Percentiles rank a stretch among this genome's conserved stretches.
Conservation (phyloP, 2,113 vertebrate genomes). For the Helogale parvula region DNA sequence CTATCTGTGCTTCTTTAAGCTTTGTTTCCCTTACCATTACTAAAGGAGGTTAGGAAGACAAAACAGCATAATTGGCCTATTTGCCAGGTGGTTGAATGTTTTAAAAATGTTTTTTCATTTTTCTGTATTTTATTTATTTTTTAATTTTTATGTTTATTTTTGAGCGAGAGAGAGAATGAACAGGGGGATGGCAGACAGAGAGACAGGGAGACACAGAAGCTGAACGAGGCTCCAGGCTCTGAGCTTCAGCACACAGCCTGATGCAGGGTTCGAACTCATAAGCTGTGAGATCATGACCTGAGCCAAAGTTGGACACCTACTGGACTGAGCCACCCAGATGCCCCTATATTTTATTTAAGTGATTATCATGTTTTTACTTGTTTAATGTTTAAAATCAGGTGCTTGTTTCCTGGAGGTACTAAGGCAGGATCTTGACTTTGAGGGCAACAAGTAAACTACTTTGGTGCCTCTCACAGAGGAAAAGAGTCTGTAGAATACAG, state of each 20-base stretch:
- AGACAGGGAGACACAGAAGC: no score
- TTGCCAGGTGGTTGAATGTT: background rate
- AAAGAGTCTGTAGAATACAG: background rate
- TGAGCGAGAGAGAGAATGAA: no score
- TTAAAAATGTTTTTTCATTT: background rate
- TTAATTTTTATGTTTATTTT: no score
- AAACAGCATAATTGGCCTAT: background rate
- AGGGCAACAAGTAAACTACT: background rate
- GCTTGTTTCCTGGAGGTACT: background rate
- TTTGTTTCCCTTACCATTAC: background rate
- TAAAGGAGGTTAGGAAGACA: background rate
- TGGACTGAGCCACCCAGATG: no score
- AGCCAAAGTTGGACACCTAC: no score
- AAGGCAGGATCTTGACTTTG: constrained; percentile 9
- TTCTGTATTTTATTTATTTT: background rate
- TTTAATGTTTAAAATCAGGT: constrained; percentile 16
- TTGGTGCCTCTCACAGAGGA: background rate
- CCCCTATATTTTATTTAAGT: background rate
- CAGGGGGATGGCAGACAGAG: no score
- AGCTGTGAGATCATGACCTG: no score
- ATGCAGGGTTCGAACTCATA: no score
- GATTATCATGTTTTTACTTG: background rate
- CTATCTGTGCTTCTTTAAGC: background rate
- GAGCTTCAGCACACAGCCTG: no score
- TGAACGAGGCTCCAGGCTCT: no score